Conservation (phyloP, 2,113 vertebrate genomes). For the Eidolon helvum region DNA sequence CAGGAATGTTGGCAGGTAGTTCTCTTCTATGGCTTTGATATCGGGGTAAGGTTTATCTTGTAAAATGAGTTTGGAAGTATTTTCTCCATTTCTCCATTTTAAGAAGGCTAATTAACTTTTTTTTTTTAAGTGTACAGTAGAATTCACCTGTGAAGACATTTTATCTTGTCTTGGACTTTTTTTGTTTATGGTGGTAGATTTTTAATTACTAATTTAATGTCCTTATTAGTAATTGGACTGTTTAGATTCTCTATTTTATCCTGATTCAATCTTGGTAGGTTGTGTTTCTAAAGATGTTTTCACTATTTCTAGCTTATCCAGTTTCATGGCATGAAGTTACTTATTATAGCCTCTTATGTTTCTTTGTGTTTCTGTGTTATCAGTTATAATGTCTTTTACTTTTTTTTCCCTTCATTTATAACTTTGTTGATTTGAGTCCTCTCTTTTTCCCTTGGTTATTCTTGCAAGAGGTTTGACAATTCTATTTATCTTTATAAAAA, state of each 20-base stretch:
- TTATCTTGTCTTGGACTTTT: not conserved
- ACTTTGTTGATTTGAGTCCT: not conserved
- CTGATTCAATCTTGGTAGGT: not conserved
- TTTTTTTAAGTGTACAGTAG: not conserved
- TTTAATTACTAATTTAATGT: not conserved
- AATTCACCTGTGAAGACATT: not conserved
- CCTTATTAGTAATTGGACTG: not conserved
- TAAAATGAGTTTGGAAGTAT: not conserved
- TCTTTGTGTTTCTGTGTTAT: not conserved
- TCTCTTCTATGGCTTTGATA: not conserved
- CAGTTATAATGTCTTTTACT: not conserved
- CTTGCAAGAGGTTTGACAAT: not conserved
- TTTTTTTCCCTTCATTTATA: not conserved
- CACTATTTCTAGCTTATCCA: not conserved
- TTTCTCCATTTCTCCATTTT: not conserved
- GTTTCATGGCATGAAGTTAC: not conserved
- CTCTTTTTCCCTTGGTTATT: not conserved
- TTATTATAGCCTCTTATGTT: not conserved
- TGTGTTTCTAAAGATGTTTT: not conserved
- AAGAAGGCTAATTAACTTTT: not conserved
- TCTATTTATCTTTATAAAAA: not conserved
- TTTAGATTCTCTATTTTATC: not conserved
- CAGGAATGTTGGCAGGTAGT: not conserved
- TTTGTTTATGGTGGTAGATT: not conserved
- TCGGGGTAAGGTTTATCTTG: not conserved